A percentile compares a stretch with the other conserved stretches of the same genome.
Conservation (phyloP, 2,113 vertebrate genomes). For the Carettochelys insculpta region DNA sequence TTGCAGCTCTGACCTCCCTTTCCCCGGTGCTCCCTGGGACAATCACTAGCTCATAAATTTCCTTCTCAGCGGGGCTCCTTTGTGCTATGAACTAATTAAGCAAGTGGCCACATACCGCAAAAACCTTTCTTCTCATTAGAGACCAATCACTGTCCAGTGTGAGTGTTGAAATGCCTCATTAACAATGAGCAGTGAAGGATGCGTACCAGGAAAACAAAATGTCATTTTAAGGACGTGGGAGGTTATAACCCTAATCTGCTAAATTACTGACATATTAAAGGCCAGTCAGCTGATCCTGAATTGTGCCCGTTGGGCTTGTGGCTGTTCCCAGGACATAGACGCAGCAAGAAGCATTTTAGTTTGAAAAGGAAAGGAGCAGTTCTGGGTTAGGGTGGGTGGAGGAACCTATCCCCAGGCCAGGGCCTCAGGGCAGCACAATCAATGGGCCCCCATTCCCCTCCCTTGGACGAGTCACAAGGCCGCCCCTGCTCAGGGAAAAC, state of each 20-base stretch:
- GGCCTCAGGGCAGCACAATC: no score
- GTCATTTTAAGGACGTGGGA: neutral
- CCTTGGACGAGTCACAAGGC: no score
- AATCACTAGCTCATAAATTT: neutral
- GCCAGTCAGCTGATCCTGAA: fast-evolving
- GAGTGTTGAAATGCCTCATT: constrained; percentile 38
- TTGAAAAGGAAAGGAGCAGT: neutral
- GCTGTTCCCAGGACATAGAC: fast-evolving
- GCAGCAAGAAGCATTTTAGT: fast-evolving
- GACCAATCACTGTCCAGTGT: neutral
- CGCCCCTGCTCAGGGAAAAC: no score
- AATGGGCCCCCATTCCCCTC: no score
- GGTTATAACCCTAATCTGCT: neutral
- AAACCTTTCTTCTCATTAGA: constrained; percentile 33
- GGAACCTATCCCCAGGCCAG: neutral
- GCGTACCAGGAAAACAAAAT: neutral
- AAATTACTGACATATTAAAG: neutral
- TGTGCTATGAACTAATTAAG: constrained; percentile 33
- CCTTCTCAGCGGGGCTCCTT: neutral
- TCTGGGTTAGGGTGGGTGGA: neutral
- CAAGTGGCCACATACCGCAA: neutral
- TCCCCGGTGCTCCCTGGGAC: neutral
- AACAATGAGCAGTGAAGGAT: neutral
- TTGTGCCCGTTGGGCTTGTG: fast-evolving
- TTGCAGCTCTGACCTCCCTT: neutral